phyloP scores from a whole-genome alignment of 2,888 invertebrate species.

The Perdita meconis region DNA sequence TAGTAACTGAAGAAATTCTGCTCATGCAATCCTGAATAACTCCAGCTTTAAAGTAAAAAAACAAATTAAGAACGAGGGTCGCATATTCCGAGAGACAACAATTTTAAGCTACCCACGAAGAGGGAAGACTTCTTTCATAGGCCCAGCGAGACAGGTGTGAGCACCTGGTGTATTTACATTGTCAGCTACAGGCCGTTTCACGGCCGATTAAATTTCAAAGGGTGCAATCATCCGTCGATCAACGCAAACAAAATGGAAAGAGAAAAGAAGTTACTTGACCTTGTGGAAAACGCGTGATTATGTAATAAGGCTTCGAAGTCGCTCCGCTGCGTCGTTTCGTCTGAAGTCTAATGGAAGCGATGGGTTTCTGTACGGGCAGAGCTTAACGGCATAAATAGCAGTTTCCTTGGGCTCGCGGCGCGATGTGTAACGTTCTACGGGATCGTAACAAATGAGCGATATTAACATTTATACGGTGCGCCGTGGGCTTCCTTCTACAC shows the following conservation, averaged over 20 bases:
- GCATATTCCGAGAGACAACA: too few species aligned
- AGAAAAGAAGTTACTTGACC: slow-evolving; percentile 54
- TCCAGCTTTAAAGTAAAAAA: too few species aligned
- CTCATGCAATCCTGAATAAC: too few species aligned
- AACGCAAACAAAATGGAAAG: not conserved
- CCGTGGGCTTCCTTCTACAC: slow-evolving; percentile 40
- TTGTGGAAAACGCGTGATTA: slow-evolving; percentile 39
- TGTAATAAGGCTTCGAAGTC: slow-evolving; percentile 23
- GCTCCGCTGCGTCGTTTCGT: slow-evolving; percentile 28
- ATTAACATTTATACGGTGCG: slow-evolving; percentile 60
- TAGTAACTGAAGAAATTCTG: not conserved
- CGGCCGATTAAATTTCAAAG: slow-evolving; percentile 37
- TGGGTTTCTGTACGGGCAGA: not conserved
- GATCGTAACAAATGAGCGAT: slow-evolving; percentile 59
- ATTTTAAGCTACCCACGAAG: not conserved
- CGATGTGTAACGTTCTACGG: slow-evolving; percentile 7
- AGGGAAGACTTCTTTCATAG: slow-evolving; percentile 4
- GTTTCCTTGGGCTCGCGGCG: not conserved
- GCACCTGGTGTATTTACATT: slow-evolving; percentile 14
- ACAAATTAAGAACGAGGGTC: too few species aligned
- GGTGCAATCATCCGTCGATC: slow-evolving; percentile 39
- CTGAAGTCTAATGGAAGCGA: slow-evolving; percentile 11
- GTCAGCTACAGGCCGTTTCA: slow-evolving; percentile 3
- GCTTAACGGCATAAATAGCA: slow-evolving; percentile 11
- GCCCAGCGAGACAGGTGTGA: slow-evolving; percentile 4